Evolutionary conservation across 2,797 vertebrate genomes (phyloP).

Genomic region (Forpus xanthops): DNA sequence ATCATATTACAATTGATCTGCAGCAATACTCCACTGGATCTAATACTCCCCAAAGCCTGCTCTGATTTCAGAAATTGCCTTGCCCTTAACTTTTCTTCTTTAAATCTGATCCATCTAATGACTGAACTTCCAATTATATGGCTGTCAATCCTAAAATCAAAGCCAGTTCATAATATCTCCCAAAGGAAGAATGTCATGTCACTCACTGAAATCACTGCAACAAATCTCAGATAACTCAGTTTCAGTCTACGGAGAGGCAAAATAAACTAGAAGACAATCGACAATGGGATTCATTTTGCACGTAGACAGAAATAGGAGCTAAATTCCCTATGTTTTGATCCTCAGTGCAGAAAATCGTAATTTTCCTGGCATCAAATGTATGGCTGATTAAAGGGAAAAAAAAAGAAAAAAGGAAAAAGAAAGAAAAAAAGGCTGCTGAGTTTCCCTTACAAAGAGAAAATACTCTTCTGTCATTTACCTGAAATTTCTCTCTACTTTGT

Average conservation of each 20-base stretch:
- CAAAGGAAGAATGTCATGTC: constrained; percentile 50
- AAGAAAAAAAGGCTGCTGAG: background rate
- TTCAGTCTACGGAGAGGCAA: constrained; percentile 25
- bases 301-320: background rate
- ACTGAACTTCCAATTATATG: constrained; percentile 67
- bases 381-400: background rate
- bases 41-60: constrained; percentile 55
- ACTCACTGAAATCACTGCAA: constrained; percentile 59
- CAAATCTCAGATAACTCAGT: constrained; percentile 55
- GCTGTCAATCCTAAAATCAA: constrained; percentile 68
- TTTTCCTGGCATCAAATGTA: background rate
- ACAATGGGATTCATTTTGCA: constrained; percentile 27
- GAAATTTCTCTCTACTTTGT: background rate
- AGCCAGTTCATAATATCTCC: constrained; percentile 57
- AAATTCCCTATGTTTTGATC: constrained; percentile 17
- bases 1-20: constrained; percentile 2
- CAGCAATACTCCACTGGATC: background rate
- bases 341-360: background rate
- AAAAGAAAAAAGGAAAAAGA: background rate
- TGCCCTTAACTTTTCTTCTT: constrained; percentile 50
- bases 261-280: constrained; percentile 23
- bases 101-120: constrained; percentile 67
- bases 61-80: constrained; percentile 63
- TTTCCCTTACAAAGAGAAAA: background rate
- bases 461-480: background rate